A percentile compares a stretch with the other conserved stretches of the same genome.
These are phyloP conservation scores for Diorhabda carinulata DNA, from an alignment of 1,140 invertebrate genomes.

Conservation along the genomic window DNA sequence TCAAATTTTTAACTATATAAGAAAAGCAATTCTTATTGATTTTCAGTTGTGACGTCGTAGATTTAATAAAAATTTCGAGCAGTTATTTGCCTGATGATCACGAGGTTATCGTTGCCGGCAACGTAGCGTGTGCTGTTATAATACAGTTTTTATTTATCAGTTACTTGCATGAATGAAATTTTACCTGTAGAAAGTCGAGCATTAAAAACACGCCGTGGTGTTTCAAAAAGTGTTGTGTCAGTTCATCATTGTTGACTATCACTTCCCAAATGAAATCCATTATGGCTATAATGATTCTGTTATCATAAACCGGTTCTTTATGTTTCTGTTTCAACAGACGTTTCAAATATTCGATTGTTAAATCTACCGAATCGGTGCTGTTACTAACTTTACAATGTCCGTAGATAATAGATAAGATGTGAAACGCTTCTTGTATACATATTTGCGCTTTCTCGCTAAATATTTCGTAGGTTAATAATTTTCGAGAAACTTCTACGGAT, in stretches of 20 bases:
- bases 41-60: too few species aligned
- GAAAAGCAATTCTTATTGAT: too few species aligned
- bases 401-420: background rate
- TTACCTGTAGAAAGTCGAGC: slow-evolving; percentile 26
- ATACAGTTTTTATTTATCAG: too few species aligned
- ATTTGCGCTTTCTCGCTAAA: background rate
- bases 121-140: too few species aligned
- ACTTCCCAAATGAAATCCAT: slow-evolving; percentile 28
- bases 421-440: background rate
- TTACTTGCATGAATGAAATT: too few species aligned
- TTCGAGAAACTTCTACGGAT: background rate
- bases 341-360: slow-evolving; percentile 22
- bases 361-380: background rate
- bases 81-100: too few species aligned
- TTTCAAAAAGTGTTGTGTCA: slow-evolving; percentile 18
- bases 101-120: too few species aligned
- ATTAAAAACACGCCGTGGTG: slow-evolving; percentile 24
- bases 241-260: slow-evolving; percentile 7
- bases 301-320: slow-evolving; percentile 11
- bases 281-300: slow-evolving; percentile 18
- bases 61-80: too few species aligned
- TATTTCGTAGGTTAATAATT: background rate
- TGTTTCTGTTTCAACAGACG: slow-evolving; percentile 16
- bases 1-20: too few species aligned
- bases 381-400: background rate